Conservation (phyloP, 2,888 invertebrate genomes). For the Melipona bicolor region DNA sequence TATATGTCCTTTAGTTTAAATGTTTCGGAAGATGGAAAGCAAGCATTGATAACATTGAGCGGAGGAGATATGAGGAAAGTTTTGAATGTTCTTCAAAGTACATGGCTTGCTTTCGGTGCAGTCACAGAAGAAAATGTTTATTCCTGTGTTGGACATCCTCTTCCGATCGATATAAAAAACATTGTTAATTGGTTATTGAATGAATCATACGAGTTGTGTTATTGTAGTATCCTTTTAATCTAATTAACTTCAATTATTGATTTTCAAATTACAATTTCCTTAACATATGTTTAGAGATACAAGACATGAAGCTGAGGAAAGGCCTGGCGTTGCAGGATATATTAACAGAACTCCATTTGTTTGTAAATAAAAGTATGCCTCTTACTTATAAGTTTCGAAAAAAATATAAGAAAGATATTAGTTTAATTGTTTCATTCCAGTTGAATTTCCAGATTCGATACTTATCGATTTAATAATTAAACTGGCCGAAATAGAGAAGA, state of each 20-base stretch:
- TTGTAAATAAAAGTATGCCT: slow-evolving; percentile 93
- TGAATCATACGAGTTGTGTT: slow-evolving; percentile 90
- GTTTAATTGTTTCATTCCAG: slow-evolving; percentile 84
- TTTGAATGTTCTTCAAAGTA: slow-evolving; percentile 97
- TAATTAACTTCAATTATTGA: neutral
- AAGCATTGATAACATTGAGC: slow-evolving; percentile 94
- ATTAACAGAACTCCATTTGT: slow-evolving; percentile 94
- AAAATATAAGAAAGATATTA: no score
- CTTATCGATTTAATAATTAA: slow-evolving; percentile 92
- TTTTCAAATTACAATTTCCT: slow-evolving; percentile 58
- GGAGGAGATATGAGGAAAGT: slow-evolving; percentile 99
- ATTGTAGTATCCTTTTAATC: slow-evolving; percentile 90
- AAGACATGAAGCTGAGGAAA: slow-evolving; percentile 93
- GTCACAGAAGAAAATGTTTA: slow-evolving; percentile 97
- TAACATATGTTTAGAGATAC: slow-evolving; percentile 86
- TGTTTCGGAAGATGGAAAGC: slow-evolving; percentile 94
- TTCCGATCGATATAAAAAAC: slow-evolving; percentile 93
- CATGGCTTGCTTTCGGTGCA: slow-evolving; percentile 95
- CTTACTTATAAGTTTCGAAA: neutral
- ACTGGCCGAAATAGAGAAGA: slow-evolving; percentile 95
- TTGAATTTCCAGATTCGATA: slow-evolving; percentile 93
- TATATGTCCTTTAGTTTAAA: slow-evolving; percentile 87
- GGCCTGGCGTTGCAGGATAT: slow-evolving; percentile 97
- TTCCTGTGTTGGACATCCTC: slow-evolving; percentile 98
- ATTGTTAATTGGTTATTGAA: slow-evolving; percentile 95